Evolutionary conservation across 2,113 vertebrate genomes (phyloP).

Genomic region (Acrocephalus kingi): DNA sequence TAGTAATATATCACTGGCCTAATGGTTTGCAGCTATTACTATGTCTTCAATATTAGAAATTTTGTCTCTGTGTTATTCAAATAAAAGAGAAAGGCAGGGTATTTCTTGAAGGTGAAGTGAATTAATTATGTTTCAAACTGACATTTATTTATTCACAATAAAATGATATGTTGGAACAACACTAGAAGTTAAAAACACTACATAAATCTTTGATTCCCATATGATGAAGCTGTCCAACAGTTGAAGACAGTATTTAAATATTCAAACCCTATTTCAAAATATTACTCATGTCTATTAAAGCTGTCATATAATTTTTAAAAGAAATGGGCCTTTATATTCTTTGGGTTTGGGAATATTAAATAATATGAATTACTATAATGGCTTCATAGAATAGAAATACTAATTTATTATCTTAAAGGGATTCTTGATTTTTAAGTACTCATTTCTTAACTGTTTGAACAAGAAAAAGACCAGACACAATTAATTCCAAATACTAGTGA

Average conservation of each 20-base stretch:
- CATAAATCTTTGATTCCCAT: not conserved
- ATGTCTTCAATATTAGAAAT: not conserved
- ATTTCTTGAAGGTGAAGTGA: not conserved
- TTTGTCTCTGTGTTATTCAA: not conserved
- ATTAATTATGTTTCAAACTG: not conserved
- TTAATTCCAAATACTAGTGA: not conserved
- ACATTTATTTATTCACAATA: not conserved
- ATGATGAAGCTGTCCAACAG: not conserved
- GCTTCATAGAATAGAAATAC: not conserved
- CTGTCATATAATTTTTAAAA: not conserved
- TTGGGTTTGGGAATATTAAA: not conserved
- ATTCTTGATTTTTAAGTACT: not conserved
- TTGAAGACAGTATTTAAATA: not conserved
- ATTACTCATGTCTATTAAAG: not conserved
- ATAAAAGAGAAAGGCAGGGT: not conserved
- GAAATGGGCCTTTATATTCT: not conserved
- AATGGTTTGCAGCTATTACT: not conserved
- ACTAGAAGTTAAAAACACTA: not conserved
- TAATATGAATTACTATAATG: not conserved
- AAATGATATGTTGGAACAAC: not conserved
- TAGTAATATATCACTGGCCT: not conserved
- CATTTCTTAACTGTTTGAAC: not conserved
- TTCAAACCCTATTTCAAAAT: not conserved
- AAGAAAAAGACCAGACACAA: not conserved
- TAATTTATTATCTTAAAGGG: not conserved